Percentiles rank a stretch among this genome's conserved stretches.
Evolutionary conservation across 2,888 invertebrate genomes (phyloP).

Genomic region (Amblyteles armatorius): DNA sequence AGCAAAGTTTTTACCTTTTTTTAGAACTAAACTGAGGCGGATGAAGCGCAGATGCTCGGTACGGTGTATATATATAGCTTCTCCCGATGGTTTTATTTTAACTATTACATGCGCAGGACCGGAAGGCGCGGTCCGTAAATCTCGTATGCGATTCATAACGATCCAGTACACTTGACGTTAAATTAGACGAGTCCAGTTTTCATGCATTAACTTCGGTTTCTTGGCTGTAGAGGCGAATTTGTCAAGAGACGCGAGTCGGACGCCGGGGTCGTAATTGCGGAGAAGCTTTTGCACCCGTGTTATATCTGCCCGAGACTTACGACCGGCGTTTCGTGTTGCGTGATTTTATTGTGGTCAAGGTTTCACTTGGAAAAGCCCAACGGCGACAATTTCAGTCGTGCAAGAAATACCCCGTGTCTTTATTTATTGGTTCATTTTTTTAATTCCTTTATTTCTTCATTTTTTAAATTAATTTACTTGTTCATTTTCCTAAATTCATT

Average conservation of each 20-base stretch:
- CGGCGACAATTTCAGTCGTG: neutral
- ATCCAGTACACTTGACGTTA: slow-evolving; percentile 74
- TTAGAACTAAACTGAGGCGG: slow-evolving; percentile 14
- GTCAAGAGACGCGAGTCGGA: slow-evolving; percentile 45
- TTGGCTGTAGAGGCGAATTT: slow-evolving; percentile 59
- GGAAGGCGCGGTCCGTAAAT: slow-evolving; percentile 56
- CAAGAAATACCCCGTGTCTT: neutral
- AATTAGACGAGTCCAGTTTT: slow-evolving; percentile 68
- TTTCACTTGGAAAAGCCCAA: slow-evolving; percentile 24
- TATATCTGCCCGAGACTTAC: neutral
- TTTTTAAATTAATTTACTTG: neutral
- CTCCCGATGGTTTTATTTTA: slow-evolving; percentile 36
- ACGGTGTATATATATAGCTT: slow-evolving; percentile 2
- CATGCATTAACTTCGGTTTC: slow-evolving; percentile 31
- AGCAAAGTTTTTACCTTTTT: neutral
- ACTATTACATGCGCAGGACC: slow-evolving; percentile 42
- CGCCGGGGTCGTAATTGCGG: slow-evolving; percentile 50
- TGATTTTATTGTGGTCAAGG: slow-evolving; percentile 51
- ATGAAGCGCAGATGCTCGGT: slow-evolving; percentile 60
- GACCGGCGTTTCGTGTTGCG: slow-evolving; percentile 3
- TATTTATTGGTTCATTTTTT: neutral
- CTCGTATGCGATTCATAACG: slow-evolving; percentile 49
- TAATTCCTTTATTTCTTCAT: neutral
- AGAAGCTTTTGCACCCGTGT: slow-evolving; percentile 54
- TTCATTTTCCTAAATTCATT: neutral